Evolutionary conservation across 2,797 vertebrate genomes (phyloP).

Genomic region (Dallia pectoralis): DNA sequence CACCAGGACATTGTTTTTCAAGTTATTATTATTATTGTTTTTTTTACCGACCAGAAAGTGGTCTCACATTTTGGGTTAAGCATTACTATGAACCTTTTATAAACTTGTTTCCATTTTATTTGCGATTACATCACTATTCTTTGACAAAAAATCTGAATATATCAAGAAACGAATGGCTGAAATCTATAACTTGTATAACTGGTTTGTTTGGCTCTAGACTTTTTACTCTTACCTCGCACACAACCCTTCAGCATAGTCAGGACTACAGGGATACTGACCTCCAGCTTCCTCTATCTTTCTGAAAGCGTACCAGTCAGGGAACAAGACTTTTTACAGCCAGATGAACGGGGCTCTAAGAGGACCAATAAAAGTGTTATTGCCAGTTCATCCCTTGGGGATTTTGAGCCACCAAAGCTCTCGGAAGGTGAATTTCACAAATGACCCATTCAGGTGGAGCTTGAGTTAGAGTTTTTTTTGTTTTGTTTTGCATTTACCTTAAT

Average conservation of each 20-base stretch:
- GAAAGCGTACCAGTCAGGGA: conserved; percentile 42
- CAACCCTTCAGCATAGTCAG: conserved; percentile 56
- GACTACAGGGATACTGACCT: conserved; percentile 14
- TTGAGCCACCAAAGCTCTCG: conserved; percentile 44
- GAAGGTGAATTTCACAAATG: conserved; percentile 55
- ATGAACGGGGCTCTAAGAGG: conserved; percentile 59
- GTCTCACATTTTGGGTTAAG: too few relatives aligned
- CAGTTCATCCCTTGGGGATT: conserved; percentile 38
- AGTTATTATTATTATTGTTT: too few relatives aligned
- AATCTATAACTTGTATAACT: too few relatives aligned
- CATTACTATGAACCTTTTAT: too few relatives aligned
- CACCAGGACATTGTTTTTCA: too few relatives aligned
- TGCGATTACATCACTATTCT: too few relatives aligned
- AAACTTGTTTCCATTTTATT: too few relatives aligned
- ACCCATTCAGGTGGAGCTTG: conserved; percentile 35
- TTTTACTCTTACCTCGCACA: neutral
- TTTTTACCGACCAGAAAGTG: too few relatives aligned
- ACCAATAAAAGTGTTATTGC: conserved; percentile 62
- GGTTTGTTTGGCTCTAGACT: too few relatives aligned
- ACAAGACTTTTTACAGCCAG: conserved; percentile 60
- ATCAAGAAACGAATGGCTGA: too few relatives aligned
- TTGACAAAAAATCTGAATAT: too few relatives aligned
- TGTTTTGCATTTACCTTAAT: neutral
- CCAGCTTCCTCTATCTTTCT: neutral
- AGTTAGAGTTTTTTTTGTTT: conserved; percentile 7